Conservation (phyloP, 2,888 invertebrate species). For the Caenorhabditis uteleia region DNA sequence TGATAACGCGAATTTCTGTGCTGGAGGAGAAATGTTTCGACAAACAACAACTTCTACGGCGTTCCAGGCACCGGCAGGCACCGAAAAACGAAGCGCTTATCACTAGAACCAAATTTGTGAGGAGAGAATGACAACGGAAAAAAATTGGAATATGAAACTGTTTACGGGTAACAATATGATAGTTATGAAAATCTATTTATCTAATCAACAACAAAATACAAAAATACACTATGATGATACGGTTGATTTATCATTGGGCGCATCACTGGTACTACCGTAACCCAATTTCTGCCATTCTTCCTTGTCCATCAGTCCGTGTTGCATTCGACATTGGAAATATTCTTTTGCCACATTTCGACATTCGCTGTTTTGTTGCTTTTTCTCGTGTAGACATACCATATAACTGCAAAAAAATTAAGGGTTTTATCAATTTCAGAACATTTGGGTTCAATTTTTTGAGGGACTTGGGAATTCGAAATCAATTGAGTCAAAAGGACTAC, state of each 20-base stretch:
- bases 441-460: background rate
- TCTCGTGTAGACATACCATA: conserved; percentile 84
- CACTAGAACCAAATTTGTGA: no score
- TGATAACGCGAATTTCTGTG: background rate
- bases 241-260: background rate
- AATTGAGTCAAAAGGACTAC: background rate
- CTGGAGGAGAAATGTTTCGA: background rate
- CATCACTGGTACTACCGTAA: conserved; percentile 41
- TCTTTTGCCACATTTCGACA: conserved; percentile 84
- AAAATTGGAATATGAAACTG: no score
- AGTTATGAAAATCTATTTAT: background rate
- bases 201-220: background rate
- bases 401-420: conserved; percentile 75
- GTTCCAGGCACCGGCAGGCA: conserved; percentile 34
- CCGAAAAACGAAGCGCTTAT: no score
- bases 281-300: conserved; percentile 65
- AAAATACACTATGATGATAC: no score
- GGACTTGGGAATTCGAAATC: background rate
- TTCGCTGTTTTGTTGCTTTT: conserved; percentile 79
- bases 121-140: no score
- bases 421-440: background rate
- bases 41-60: no score
- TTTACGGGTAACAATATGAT: background rate
- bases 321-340: conserved; percentile 92
- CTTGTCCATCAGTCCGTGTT: conserved; percentile 85